These are phyloP conservation scores for Eurytoma californica DNA, from an alignment of 2,888 invertebrate genomes.

Conservation along the genomic window DNA sequence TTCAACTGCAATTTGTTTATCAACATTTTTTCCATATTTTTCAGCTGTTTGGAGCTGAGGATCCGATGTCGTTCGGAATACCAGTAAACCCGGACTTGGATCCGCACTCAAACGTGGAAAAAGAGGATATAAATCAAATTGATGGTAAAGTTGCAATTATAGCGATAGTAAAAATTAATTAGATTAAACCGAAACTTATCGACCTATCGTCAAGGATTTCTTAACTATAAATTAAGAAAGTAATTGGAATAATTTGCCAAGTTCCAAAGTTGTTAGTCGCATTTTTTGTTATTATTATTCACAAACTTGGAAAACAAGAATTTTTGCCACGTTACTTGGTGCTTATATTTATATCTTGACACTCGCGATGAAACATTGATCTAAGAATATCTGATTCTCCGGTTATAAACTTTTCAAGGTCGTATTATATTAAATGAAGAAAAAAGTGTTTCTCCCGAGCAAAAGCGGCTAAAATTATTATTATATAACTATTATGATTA, in stretches of 20 bases:
- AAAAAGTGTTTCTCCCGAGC: background rate
- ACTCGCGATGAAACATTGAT: background rate
- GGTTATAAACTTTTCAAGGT: slow-evolving; percentile 4
- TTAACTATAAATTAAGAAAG: background rate
- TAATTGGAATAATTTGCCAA: background rate
- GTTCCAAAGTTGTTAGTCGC: too few species aligned
- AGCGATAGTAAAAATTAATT: background rate
- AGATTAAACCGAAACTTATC: background rate
- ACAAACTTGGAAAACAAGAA: background rate
- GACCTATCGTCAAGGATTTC: background rate
- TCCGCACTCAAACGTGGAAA: slow-evolving; percentile 65
- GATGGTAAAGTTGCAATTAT: slow-evolving; percentile 38
- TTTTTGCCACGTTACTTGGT: background rate
- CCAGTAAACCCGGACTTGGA: slow-evolving; percentile 72
- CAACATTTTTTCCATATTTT: slow-evolving; percentile 42
- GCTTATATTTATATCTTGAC: slow-evolving; percentile 20
- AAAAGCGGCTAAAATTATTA: too few species aligned
- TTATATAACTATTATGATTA: too few species aligned
- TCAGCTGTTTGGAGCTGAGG: slow-evolving; percentile 74
- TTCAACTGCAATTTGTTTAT: slow-evolving; percentile 6
- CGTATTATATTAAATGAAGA: slow-evolving; percentile 1
- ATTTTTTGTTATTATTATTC: too few species aligned
- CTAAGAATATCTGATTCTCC: slow-evolving; percentile 22
- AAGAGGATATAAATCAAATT: slow-evolving; percentile 60
- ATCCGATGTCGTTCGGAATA: slow-evolving; percentile 74